These are phyloP conservation scores for Alviniconcha strummeri DNA, from an alignment of 2,888 invertebrate species.

Conservation along the genomic window DNA sequence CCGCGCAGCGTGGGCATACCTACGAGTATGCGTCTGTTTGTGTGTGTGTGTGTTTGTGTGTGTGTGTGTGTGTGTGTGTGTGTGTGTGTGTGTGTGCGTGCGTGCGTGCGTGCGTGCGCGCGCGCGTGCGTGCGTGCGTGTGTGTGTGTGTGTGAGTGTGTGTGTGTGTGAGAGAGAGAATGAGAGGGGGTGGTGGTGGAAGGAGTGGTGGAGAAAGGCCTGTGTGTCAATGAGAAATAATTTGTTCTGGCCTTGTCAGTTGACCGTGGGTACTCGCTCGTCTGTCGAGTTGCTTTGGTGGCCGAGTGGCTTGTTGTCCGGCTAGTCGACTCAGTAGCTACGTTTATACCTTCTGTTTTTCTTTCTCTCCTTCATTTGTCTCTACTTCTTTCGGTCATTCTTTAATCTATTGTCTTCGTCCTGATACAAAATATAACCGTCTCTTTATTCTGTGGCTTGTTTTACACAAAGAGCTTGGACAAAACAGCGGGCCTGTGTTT, in stretches of 20 bases:
- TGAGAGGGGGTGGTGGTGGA: not conserved
- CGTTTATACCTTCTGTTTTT: slow-evolving; percentile 1
- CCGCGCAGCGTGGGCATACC: too few species aligned
- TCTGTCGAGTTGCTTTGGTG: not conserved
- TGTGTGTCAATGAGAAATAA: not conserved
- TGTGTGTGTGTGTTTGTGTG: slow-evolving; percentile 13
- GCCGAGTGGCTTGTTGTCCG: not conserved
- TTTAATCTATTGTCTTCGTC: too few species aligned
- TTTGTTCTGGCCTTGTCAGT: not conserved
- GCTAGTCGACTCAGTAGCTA: not conserved
- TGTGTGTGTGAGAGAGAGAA: not conserved
- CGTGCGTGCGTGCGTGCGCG: not conserved
- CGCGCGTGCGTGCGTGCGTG: not conserved
- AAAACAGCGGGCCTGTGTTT: not conserved
- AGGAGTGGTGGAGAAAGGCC: not conserved
- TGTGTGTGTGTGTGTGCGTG: slow-evolving; percentile 11
- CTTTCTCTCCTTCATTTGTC: not conserved
- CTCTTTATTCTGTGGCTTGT: not conserved
- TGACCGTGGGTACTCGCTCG: not conserved
- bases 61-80: slow-evolving; percentile 13
- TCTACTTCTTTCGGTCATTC: too few species aligned
- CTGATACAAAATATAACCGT: too few species aligned
- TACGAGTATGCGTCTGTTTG: not conserved
- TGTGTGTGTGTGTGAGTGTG: not conserved
- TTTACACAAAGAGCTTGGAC: not conserved